These are phyloP conservation scores for Portevinia maculata DNA, from an alignment of 2,888 invertebrate species.

Conservation along the genomic window DNA sequence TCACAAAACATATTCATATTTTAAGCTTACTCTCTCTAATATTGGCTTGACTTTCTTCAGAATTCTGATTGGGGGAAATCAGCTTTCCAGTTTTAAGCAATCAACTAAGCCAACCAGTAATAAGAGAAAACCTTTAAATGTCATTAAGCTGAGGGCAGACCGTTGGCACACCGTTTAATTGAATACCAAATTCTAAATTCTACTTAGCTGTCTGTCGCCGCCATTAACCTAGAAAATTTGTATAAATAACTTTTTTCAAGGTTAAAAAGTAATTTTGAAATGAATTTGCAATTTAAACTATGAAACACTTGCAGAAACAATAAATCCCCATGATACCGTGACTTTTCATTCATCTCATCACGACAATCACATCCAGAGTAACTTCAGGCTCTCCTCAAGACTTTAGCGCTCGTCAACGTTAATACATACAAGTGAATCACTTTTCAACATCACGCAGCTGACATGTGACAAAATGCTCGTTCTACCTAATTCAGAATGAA, in stretches of 20 bases:
- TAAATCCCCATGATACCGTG: neutral
- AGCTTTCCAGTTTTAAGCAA: no score
- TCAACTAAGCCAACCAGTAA: no score
- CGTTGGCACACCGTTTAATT: no score
- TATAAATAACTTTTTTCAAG: neutral
- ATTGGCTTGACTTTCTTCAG: no score
- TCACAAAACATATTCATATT: no score
- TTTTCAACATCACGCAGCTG: slow-evolving; percentile 40
- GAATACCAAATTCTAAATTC: no score
- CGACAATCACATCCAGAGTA: slow-evolving; percentile 33
- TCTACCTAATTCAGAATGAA: slow-evolving; percentile 56
- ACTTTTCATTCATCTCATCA: slow-evolving; percentile 20
- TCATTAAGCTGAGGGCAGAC: no score
- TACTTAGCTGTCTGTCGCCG: neutral
- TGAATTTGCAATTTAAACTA: slow-evolving; percentile 37
- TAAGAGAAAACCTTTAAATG: no score
- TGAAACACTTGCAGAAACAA: slow-evolving; percentile 22
- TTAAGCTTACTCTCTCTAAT: no score
- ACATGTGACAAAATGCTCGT: slow-evolving; percentile 65
- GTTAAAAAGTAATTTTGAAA: slow-evolving; percentile 17
- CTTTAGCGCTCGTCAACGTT: slow-evolving; percentile 39
- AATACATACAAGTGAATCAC: slow-evolving; percentile 43
- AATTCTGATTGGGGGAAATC: no score
- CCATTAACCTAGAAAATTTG: neutral
- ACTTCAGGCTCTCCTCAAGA: slow-evolving; percentile 20